Evolutionary conservation across 2,113 vertebrate species (phyloP).

Genomic region (Echinops telfairi): DNA sequence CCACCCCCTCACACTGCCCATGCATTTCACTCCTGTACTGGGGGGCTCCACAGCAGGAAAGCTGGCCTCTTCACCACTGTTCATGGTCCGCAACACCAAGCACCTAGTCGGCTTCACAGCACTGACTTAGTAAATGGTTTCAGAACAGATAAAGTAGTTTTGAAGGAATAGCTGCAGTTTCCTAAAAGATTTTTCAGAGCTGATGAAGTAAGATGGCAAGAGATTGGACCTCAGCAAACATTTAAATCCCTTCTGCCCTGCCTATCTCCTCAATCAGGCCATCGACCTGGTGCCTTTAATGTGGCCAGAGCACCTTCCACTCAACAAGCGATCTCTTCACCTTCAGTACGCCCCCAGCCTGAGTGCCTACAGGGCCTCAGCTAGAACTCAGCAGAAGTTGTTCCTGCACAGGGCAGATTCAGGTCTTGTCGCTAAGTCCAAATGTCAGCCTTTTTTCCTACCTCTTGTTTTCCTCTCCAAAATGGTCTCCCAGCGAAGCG

Average conservation of each 20-base stretch:
- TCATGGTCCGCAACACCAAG: not conserved
- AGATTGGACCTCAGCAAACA: not conserved
- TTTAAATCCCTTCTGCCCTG: not conserved
- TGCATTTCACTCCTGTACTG: not conserved
- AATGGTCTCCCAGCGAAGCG: conserved; percentile 17
- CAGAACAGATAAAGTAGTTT: conserved; percentile 6
- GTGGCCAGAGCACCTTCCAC: not conserved
- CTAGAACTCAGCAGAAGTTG: not conserved
- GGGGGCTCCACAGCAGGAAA: not conserved
- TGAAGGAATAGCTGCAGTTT: not conserved
- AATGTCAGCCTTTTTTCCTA: not conserved
- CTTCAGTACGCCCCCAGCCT: not conserved
- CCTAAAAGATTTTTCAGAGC: conserved; percentile 43
- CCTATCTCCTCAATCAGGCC: not conserved
- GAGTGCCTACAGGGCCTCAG: not conserved
- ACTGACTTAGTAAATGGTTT: not conserved
- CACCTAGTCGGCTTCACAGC: not conserved
- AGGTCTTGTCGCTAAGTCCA: not conserved
- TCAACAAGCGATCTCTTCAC: not conserved
- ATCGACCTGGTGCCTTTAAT: not conserved
- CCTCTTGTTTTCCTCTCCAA: not conserved
- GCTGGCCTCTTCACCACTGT: too few species aligned
- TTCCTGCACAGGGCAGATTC: not conserved
- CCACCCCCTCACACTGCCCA: too few species aligned
- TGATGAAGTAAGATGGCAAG: not conserved